Base-by-base conservation (phyloP, 2,797 vertebrate species). In the Mormyrus hasselquistii region DNA sequence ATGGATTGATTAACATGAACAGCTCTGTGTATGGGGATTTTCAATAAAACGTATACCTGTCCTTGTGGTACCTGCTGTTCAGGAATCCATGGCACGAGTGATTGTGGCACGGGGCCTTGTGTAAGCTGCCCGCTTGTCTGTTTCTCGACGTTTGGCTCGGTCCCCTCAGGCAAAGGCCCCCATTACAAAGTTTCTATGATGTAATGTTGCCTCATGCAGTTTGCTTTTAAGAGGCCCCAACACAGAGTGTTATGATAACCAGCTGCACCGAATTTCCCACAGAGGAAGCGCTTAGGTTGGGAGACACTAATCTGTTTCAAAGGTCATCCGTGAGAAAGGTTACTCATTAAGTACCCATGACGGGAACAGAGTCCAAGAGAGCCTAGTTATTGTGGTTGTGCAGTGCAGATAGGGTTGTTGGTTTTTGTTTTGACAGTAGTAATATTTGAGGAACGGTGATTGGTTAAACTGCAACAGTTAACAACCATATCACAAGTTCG, bases 161-260 rank as follows among this genome's bases (percentile, higher is more conserved):
- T 7, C 16, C 29, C 52, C 12, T 16, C 25, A 38, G 34, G 29
- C 29, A 0, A 41, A 87, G 53, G 34, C 53, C 52, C 53, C 53
- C 29, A 41, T 86, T 16, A 25, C 34, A 86, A 55, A 49, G 83
- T 86, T 86, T 5, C 50, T 87, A 57, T 87, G 85, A 59, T 87
- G 85, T 87, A 59, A 87, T 57, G 52, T 57, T 86, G 85, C 52
- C 52, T 86, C 52, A 84, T n/a, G 52, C n/a, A 53, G 29, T 55
- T 41, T 41, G 34, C 14, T 19, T 87, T 87, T 44, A n/a, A 59
- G 85, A 57, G 52, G 34, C 29, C 85, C 49, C 29, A 25, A 86
- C 53, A 53, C 47, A 29, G 38, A 47, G 82, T 7, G 8, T 86
- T 57, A 86, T 38, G 25, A 41, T 55, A 87, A 41, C 53, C 85